Conservation (phyloP, 1,140 invertebrate genomes). For the Brachionus koreanus region DNA sequence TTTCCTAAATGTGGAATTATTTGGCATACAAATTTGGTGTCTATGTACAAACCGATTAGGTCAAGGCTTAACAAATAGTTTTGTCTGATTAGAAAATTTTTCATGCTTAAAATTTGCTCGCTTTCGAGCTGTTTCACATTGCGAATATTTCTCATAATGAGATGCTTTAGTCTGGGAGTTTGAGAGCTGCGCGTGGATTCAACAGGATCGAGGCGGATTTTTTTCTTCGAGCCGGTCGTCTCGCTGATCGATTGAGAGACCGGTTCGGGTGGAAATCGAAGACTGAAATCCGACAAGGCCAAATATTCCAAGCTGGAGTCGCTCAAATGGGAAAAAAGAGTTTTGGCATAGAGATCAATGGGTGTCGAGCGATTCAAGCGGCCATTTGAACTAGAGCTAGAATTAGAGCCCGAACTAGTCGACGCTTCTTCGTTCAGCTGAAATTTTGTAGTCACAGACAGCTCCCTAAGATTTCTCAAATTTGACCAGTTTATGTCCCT, state of each 20-base stretch:
- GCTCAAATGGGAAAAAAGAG: not conserved
- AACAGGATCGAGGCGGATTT: not conserved
- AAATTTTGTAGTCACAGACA: slow-evolving; percentile 38
- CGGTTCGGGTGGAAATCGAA: not conserved
- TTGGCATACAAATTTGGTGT: slow-evolving; percentile 1
- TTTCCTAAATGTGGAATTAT: not conserved
- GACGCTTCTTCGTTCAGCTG: not conserved
- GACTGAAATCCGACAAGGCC: slow-evolving; percentile 12
- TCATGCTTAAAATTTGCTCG: not conserved
- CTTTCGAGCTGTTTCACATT: not conserved
- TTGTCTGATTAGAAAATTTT: not conserved
- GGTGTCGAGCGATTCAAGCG: not conserved
- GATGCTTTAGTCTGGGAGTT: not conserved
- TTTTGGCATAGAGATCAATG: slow-evolving; percentile 30
- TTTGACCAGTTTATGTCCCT: slow-evolving; percentile 19
- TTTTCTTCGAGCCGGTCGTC: not conserved
- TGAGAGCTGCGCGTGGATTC: not conserved
- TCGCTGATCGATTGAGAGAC: not conserved
- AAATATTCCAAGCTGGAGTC: slow-evolving; percentile 31
- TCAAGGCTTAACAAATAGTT: not conserved
- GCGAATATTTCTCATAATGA: slow-evolving; percentile 27
- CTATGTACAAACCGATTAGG: slow-evolving; percentile 17
- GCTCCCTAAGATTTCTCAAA: not conserved
- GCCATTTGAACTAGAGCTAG: not conserved
- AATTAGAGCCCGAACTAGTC: not conserved